Conservation (phyloP, 2,797 vertebrate genomes). For the Orientallactaga sibirica region DNA sequence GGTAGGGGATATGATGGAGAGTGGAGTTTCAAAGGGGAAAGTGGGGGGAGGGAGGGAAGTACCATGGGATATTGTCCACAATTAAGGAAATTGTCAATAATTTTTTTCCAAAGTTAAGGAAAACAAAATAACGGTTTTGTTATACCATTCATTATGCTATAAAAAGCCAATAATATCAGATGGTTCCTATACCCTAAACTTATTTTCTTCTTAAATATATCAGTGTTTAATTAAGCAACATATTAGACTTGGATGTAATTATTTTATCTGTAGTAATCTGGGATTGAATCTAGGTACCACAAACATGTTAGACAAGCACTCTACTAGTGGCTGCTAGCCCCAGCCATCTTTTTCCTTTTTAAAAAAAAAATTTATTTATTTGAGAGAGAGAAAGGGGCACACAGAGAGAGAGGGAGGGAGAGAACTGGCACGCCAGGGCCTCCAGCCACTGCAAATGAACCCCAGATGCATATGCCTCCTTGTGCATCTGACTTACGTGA, state of each 20-base stretch:
- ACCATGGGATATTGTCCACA: too few species aligned
- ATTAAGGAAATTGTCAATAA: too few species aligned
- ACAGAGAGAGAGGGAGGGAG: too few species aligned
- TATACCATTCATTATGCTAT: not conserved
- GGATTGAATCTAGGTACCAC: not conserved
- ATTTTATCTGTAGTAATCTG: not conserved
- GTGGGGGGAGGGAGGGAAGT: too few species aligned
- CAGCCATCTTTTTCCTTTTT: not conserved
- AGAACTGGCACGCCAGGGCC: too few species aligned
- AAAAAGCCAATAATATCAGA: not conserved
- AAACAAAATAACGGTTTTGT: not conserved
- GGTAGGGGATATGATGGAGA: too few species aligned
- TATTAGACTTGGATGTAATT: not conserved
- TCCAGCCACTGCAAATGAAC: too few species aligned
- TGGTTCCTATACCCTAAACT: not conserved
- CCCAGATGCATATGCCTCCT: too few species aligned
- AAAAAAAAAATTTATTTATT: too few species aligned
- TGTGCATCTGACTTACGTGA: too few species aligned
- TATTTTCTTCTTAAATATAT: slow-evolving; percentile 53
- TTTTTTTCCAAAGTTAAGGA: not conserved
- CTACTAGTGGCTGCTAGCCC: not conserved
- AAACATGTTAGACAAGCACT: not conserved
- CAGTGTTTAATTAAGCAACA: not conserved
- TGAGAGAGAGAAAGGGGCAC: too few species aligned
- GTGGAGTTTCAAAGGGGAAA: too few species aligned